Evolutionary conservation across 2,888 invertebrate genomes (phyloP), one percentile per base, ranked within the genome.

Genomic region (Drosophila histrio): DNA sequence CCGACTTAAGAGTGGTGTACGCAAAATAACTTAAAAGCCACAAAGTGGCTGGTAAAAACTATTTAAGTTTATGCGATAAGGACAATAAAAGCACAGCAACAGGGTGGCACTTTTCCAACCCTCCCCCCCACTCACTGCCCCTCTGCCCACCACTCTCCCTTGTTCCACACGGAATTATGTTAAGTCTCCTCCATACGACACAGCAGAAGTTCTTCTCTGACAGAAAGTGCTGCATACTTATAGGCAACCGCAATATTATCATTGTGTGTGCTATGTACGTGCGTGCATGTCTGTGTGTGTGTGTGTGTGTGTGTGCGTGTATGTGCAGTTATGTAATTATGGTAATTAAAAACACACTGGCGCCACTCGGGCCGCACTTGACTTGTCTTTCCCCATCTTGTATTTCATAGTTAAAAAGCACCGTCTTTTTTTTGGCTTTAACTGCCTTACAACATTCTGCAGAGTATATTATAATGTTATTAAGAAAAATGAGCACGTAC

Each of bases 41-140:
- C 89, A 88, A 82, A 82, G 82, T 88, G 89, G 89, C 82, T 88
- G 82, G 89, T 74, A 82, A 71, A 82, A 82, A 82, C 82, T 82
- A 82, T 82, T 82, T 82, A 88, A 87, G 87, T 81, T 88, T 86
- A 81, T 81, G 68, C 81, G 87, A 88, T 82, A 84, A 87, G 79
- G 77, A 88, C 82, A 82, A 88, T 79, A 79, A 88, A 72, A 77
- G 68, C 78, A 72, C 53, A 72, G 62, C 61, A 78, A 62, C 50
- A 72, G 68, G 56, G 36, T 52, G 58, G 60, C 44, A 56, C 8
- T n/a, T 30, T 9, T 26, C 2, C 24, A 1, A 17, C 22, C 13
- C 22, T 19, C 15, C 19, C 21, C 9, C 44, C 19, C 11, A 2
- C 11, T 19, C 39, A 19, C 9, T 21, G 19, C 22, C 3, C 11